Evolutionary conservation across 2,797 vertebrate species (phyloP).

Genomic region (Scolopax rusticola): DNA sequence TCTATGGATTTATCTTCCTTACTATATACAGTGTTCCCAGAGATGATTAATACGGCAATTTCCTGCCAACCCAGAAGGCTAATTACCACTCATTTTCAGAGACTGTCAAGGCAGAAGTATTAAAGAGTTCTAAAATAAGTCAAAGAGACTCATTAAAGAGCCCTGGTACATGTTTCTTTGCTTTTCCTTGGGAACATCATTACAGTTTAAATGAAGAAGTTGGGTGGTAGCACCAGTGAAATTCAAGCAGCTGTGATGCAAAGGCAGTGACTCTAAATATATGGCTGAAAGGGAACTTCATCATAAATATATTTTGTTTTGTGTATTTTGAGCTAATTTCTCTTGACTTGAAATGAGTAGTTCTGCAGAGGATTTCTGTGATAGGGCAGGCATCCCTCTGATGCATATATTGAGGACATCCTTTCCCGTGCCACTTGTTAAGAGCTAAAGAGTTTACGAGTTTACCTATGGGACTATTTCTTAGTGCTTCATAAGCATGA

Average conservation of each 20-base stretch:
- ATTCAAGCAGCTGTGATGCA: background rate
- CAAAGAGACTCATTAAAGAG: background rate
- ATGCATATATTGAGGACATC: background rate
- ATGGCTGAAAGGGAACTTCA: background rate
- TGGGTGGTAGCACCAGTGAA: background rate
- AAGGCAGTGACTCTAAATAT: background rate
- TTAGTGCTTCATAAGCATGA: background rate
- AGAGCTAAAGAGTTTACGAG: background rate
- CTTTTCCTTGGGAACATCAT: background rate
- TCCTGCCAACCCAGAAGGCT: slow-evolving; percentile 41
- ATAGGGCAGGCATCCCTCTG: background rate
- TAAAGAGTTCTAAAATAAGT: background rate
- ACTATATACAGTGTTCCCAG: background rate
- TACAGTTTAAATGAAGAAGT: background rate
- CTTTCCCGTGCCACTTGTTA: background rate
- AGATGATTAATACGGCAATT: slow-evolving; percentile 40
- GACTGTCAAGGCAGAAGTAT: background rate
- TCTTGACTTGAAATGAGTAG: background rate
- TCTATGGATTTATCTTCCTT: slow-evolving; percentile 6
- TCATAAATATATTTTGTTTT: background rate
- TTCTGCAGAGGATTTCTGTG: background rate
- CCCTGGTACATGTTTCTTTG: background rate
- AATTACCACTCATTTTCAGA: slow-evolving; percentile 42
- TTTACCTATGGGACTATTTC: background rate
- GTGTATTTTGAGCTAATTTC: background rate